Evolutionary conservation across 92 coral and sea anemone genomes (phyloP).

Genomic region (Siderastrea radians): DNA sequence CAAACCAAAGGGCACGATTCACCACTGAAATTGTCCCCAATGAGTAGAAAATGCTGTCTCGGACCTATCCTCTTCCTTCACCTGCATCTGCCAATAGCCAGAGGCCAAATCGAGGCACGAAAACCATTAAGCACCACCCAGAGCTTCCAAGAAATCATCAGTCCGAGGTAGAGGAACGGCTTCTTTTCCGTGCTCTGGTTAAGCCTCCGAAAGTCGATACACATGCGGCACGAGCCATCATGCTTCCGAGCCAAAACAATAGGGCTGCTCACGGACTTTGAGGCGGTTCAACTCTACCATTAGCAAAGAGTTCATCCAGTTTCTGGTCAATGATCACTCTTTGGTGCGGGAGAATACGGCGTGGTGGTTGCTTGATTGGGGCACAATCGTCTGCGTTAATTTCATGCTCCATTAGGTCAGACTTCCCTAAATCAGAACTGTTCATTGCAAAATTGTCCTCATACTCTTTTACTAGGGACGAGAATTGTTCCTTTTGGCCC

Average conservation of each 20-base stretch:
- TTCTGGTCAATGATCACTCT: conserved; percentile 35
- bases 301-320: conserved; percentile 32
- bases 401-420: conserved; percentile 43
- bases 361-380: conserved; percentile 41
- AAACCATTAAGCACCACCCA: conserved; percentile 28
- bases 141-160: conserved; percentile 64
- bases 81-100: conserved; percentile 38
- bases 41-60: conserved; percentile 36
- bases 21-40: conserved; percentile 52
- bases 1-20: conserved; percentile 38
- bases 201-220: conserved; percentile 29
- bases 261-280: conserved; percentile 67
- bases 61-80: conserved; percentile 12
- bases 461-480: conserved; percentile 4
- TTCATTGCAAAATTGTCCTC: conserved; percentile 37
- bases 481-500: conserved; percentile 15
- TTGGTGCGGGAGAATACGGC: conserved; percentile 16
- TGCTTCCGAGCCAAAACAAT: background rate
- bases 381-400: conserved; percentile 33
- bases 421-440: conserved; percentile 33
- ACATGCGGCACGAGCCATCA: conserved; percentile 19
- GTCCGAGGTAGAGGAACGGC: conserved; percentile 61
- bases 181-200: conserved; percentile 26
- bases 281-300: conserved; percentile 37
- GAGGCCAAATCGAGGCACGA: conserved; percentile 20